Evolutionary conservation across 2,797 vertebrate species (phyloP), one percentile per base, ranked within the genome.

Genomic region (Hapalemur alaotrensis): DNA sequence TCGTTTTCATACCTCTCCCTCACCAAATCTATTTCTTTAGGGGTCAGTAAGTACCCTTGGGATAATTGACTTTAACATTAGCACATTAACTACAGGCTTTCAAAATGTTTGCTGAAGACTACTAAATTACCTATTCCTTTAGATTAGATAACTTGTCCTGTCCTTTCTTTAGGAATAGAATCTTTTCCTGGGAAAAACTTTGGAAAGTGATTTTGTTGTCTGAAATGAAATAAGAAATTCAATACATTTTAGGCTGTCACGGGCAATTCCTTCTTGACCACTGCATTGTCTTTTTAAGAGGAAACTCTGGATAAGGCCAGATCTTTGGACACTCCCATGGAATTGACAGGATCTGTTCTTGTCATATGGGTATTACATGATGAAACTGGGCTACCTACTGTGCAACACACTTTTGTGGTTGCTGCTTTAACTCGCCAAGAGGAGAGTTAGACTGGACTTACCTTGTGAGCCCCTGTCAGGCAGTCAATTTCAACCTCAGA

Each of bases 401-500:
- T 59, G 38, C 18, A 23, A 30, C 43, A 57, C 14, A 35, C 3
- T 83, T 57, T 38, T 81, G n/a, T 57, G 30, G 41, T n/a, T 35
- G 63, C 32, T n/a, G 72, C 48, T 48, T 87, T 79, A 48, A 54
- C 52, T 48, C 61, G 15, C 22, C 30, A 20, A 32, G 81, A 80
- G 32, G 73, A 57, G 69, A n/a, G 59, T 25, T 70, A 0, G 10
- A 70, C 48, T 79, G 18, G 28, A 79, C 87, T 97, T 97, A 99
- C 99, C 99, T 99, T 99, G 98, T 99, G 99, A 97, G 99, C 99
- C 96, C 99, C 99, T 0, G 99, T 99, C 88, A 99, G 98, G 93
- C 99, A 99, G 98, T 99, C 99, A 93, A 99, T 98, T 98, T 99
- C 99, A 98, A 99, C 99, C 96, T 99, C 99, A 9, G 99, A 98